Evolutionary conservation across 2,113 vertebrate genomes (phyloP).

Genomic region (Empidonax alnorum): DNA sequence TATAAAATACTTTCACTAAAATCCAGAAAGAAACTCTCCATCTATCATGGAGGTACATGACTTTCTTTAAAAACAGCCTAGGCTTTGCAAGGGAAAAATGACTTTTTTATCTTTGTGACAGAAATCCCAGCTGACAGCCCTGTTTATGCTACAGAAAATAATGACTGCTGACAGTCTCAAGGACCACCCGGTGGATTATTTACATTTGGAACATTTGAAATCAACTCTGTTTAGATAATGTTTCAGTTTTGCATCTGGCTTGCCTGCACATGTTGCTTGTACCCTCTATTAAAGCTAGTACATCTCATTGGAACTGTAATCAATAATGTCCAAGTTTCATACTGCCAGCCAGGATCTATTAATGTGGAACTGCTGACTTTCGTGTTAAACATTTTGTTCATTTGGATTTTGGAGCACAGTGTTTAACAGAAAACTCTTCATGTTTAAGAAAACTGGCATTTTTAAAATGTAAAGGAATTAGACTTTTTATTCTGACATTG

Average conservation of each 20-base stretch:
- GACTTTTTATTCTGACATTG: background rate
- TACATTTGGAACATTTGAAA: conserved; percentile 66
- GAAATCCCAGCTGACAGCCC: conserved; percentile 68
- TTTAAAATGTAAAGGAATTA: background rate
- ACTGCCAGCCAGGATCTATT: conserved; percentile 40
- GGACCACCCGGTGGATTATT: conserved; percentile 70
- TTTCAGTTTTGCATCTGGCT: conserved; percentile 68
- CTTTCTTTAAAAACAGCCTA: conserved; percentile 31
- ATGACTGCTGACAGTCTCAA: conserved; percentile 66
- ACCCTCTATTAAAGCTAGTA: background rate
- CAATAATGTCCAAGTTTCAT: conserved; percentile 28
- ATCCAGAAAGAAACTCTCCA: background rate
- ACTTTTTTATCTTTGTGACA: conserved; percentile 50
- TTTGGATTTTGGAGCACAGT: background rate
- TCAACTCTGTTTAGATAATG: conserved; percentile 71
- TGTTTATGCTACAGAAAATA: conserved; percentile 64
- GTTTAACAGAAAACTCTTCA: conserved; percentile 26
- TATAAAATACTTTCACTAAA: background rate
- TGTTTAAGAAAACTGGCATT: background rate
- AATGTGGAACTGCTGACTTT: background rate
- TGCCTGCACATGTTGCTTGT: conserved; percentile 45
- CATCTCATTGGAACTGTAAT: conserved; percentile 27
- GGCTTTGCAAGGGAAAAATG: conserved; percentile 22
- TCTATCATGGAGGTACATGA: background rate
- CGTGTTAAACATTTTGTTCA: conserved; percentile 44